Conservation (phyloP, 1,140 invertebrate species). For the Drosophila lini region DNA sequence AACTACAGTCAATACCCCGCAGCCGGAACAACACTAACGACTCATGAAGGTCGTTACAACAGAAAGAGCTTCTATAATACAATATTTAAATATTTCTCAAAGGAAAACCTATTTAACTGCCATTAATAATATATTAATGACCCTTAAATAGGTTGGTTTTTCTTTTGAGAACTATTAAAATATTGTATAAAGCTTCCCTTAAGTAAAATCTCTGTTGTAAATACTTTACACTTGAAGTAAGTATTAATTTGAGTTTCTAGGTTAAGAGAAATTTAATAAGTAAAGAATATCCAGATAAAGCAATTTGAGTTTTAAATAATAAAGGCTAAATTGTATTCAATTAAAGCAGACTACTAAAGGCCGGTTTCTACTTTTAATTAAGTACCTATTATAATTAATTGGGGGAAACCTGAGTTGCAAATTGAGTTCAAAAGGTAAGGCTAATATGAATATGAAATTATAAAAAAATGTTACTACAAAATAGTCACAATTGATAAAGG, state of each 20-base stretch:
- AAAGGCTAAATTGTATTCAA: slow-evolving; percentile 4
- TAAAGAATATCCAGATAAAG: not conserved
- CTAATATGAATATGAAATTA: not conserved
- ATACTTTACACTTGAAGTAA: not conserved
- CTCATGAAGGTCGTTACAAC: not conserved
- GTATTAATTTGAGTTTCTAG: not conserved
- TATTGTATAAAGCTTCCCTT: not conserved
- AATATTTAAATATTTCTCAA: too few relatives aligned
- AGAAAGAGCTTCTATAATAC: too few relatives aligned
- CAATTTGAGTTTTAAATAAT: not conserved
- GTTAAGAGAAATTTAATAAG: not conserved
- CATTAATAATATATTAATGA: not conserved
- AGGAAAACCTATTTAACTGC: too few relatives aligned
- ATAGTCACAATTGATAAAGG: too few relatives aligned
- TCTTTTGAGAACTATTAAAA: not conserved
- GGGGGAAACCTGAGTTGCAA: slow-evolving; percentile 1
- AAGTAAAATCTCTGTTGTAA: not conserved
- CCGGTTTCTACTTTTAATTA: slow-evolving; percentile 12
- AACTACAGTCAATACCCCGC: slow-evolving; percentile 26
- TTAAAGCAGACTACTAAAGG: not conserved
- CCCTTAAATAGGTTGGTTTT: not conserved
- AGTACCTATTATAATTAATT: slow-evolving; percentile 1
- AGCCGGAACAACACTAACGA: not conserved
- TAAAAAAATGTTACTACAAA: too few relatives aligned
- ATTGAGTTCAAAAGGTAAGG: slow-evolving; percentile 14